Base-by-base conservation (phyloP, 1,140 invertebrate species). In the Caerostris darwini region DNA sequence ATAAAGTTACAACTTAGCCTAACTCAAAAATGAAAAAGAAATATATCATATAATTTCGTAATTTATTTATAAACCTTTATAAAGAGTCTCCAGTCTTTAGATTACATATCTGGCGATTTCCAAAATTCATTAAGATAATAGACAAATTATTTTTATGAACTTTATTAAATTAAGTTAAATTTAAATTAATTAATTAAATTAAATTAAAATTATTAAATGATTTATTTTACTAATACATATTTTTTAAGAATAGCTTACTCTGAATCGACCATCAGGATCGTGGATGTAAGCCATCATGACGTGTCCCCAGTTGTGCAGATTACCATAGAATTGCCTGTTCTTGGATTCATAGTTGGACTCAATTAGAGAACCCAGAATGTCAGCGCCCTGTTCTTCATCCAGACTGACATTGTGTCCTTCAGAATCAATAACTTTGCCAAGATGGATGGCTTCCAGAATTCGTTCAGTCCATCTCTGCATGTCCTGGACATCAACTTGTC, bases 261-360 rank as follows among this genome's bases (percentile, higher is more conserved):
- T 94, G 94, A 96, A 95, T 71, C 95, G 94, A 59, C 95, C 95
- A 95, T 98, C 97, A 1, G 98, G 97, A 96, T 98, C 98, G 95
- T 98, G 97, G 58, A 97, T 96, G 94, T 96, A 97, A 3, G 97
- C 97, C 94, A 98, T 97, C 67, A 97, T 96, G 7, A 95, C 95
- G 58, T 96, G 96, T 58, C 95, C 95, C 8, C 95, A 94, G 50
- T 95, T 95, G 94, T 96, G 96, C 7, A 97, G 50, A 34, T 95
- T 96, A 10, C 96, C 96, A 86, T 97, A 97, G 95, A 96, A 96
- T 57, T 95, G 95, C 5, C 92, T 90, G 94, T 97, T 96, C 4
- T 96, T 82, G 53, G 96, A 96, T 87, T 96, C 96, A 14, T 95
- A 95, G 92, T 97, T 97, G 14, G 97, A 96, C 94, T 97, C 96